These are phyloP conservation scores for Pterocles burchelli DNA, from an alignment of 2,113 vertebrate species.

Conservation along the genomic window DNA sequence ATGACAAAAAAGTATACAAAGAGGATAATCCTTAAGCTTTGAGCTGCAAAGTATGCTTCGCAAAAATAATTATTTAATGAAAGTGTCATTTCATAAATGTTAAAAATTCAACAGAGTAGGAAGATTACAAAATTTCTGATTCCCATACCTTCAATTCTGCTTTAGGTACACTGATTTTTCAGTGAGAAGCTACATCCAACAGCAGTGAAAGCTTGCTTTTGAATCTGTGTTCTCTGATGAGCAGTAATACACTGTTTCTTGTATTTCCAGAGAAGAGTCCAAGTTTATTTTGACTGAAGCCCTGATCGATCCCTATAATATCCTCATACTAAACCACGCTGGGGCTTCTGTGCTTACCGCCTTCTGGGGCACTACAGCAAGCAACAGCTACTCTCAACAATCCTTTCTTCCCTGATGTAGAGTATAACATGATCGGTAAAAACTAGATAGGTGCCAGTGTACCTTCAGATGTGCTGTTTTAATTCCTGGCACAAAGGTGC, in stretches of 20 bases:
- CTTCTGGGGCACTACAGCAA: background rate
- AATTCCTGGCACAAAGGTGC: background rate
- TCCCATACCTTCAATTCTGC: background rate
- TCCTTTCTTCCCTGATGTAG: background rate
- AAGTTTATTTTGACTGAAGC: background rate
- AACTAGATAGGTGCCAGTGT: background rate
- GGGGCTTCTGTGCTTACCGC: background rate
- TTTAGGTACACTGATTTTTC: background rate
- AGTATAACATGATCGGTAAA: background rate
- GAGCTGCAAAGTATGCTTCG: background rate
- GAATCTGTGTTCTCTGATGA: background rate
- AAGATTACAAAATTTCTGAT: background rate
- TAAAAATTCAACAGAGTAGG: background rate
- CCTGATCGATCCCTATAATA: background rate
- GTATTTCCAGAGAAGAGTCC: background rate
- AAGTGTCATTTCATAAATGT: background rate
- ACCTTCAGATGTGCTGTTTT: background rate
- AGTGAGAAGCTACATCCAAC: background rate
- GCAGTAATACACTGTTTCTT: background rate
- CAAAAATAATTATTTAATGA: background rate
- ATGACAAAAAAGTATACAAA: background rate
- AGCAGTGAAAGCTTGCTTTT: background rate
- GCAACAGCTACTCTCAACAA: background rate
- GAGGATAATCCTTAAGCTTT: background rate
- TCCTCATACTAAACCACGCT: background rate